Evolutionary conservation across 2,113 vertebrate species (phyloP).

Genomic region (Cisticola juncidis): DNA sequence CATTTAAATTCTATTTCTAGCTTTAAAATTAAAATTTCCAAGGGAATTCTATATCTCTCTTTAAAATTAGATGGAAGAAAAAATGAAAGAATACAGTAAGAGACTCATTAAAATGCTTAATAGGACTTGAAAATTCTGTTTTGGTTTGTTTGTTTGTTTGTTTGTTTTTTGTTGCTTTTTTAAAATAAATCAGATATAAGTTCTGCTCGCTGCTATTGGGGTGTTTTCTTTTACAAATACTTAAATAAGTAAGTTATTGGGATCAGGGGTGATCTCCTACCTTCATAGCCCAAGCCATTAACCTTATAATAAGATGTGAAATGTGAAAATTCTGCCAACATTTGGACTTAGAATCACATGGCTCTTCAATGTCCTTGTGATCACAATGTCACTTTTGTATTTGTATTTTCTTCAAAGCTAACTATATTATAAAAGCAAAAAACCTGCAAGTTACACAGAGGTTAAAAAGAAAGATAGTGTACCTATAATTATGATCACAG

Average conservation of each 20-base stretch:
- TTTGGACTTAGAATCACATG: background rate
- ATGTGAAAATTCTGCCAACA: background rate
- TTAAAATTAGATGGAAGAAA: background rate
- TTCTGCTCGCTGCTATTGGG: background rate
- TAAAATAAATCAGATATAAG: background rate
- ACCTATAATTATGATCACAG: slow-evolving; percentile 15
- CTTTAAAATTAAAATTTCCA: background rate
- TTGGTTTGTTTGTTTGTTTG: background rate
- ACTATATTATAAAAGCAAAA: slow-evolving; percentile 14
- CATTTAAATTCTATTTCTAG: background rate
- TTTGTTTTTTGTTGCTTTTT: background rate
- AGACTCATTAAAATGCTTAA: background rate
- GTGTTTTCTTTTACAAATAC: background rate
- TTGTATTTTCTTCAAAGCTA: slow-evolving; percentile 13
- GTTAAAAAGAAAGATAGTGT: slow-evolving; percentile 15
- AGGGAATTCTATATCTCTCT: background rate
- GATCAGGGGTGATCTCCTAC: background rate
- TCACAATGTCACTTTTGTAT: background rate
- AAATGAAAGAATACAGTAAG: background rate
- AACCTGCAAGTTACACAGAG: background rate
- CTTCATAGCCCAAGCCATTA: background rate
- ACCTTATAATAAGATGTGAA: too few relatives aligned
- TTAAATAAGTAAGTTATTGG: background rate
- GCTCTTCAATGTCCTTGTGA: background rate
- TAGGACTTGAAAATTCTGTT: background rate